Evolutionary conservation across 2,113 vertebrate genomes (phyloP), one percentile per base, ranked within the genome.

Genomic region (Crocuta crocuta): DNA sequence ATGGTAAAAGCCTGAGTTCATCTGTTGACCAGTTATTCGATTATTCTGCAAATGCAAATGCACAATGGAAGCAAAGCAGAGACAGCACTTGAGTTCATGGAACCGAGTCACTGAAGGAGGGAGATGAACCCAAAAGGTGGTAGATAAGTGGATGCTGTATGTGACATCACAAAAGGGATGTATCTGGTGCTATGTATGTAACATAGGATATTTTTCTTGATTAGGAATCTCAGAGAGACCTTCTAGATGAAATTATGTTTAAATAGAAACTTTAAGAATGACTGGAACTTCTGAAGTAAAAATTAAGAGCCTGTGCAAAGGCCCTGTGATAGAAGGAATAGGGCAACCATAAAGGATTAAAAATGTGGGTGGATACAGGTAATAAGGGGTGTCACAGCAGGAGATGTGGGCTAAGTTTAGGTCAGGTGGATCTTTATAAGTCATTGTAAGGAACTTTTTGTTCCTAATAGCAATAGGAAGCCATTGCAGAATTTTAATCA

Each of bases 201-300:
- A 91, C 7, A 48, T 84, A 11, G 8, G 2, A 31, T 23, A 82
- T 58, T 58, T 86, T n/a, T 65, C 61, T 28, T 58, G 10, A 48
- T 82, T 63, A 82, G 61, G 12, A 7, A 55, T 50, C 5, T 10
- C 19, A 92, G 3, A 4, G 11, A 66, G n/a, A 33, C 1, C 10
- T 48, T 78, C 43, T 45, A 83, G 53, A 66, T 8, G 70, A 92
- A 80, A 43, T 50, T 80, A 35, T 39, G 63, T 84, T 80, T 85
- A 61, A 35, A 24, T 13, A 23, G 16, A 93, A 89, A 89, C 8
- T 45, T 88, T 84, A 65, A 73, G 89, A 61, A 91, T 81, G 23
- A 74, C 12, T 33, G 26, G 28, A 3, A 50, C 61, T 53, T 70
- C 35, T 39, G 55, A 58, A 13, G 12, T 71, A 65, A 82, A 80